Conservation (phyloP, 2,888 invertebrate species). For the Didymodactylos carnosus region DNA sequence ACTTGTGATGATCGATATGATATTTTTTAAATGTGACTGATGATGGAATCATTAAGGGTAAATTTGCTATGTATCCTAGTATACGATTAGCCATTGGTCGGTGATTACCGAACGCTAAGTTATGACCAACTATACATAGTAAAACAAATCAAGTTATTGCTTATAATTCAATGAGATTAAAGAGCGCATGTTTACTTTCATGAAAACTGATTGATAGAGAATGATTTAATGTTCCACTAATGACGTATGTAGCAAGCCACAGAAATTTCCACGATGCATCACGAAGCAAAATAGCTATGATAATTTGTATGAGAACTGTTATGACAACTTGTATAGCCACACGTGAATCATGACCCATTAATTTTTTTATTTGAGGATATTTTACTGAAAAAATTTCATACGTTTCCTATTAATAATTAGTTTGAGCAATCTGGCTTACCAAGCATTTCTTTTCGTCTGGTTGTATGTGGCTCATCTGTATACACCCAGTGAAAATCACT, state of each 20-base stretch:
- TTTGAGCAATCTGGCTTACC: background rate
- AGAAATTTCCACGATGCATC: slow-evolving; percentile 23
- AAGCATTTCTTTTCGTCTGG: slow-evolving; percentile 9
- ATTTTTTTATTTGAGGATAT: slow-evolving; percentile 32
- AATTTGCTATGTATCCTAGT: slow-evolving; percentile 28
- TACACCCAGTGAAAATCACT: slow-evolving; percentile 9
- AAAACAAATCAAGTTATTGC: slow-evolving; percentile 11
- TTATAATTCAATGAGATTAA: slow-evolving; percentile 43
- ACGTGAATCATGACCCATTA: slow-evolving; percentile 31
- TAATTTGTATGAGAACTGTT: slow-evolving; percentile 10
- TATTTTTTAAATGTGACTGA: slow-evolving; percentile 33
- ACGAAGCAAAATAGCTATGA: slow-evolving; percentile 16
- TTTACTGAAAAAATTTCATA: slow-evolving; percentile 17
- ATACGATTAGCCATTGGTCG: slow-evolving; percentile 24
- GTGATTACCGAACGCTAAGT: slow-evolving; percentile 31
- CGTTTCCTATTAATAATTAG: background rate
- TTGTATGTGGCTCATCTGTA: slow-evolving; percentile 13
- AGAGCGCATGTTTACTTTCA: too few relatives aligned
- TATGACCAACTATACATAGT: slow-evolving; percentile 23
- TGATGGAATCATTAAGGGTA: slow-evolving; percentile 30
- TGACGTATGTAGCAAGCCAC: slow-evolving; percentile 10
- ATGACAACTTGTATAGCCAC: slow-evolving; percentile 17
- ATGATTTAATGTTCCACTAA: slow-evolving; percentile 30
- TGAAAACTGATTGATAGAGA: slow-evolving; percentile 32
- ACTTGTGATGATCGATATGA: slow-evolving; percentile 31